Conservation (phyloP, 2,888 invertebrate species). For the Synanthedon myopaeformis region DNA sequence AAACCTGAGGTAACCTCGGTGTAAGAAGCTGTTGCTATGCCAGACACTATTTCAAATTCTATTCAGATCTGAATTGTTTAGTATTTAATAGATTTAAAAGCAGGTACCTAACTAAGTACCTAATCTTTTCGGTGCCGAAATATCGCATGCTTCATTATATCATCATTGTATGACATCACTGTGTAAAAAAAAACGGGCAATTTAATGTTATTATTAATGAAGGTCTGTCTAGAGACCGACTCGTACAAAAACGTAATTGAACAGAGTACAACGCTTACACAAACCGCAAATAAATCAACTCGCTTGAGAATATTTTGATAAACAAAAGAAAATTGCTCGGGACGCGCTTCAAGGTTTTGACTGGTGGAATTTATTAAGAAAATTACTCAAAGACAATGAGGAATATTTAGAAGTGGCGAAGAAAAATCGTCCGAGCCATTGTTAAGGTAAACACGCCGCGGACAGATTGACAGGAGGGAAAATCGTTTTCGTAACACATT, state of each 20-base stretch:
- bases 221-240: slow-evolving; percentile 14
- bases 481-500: slow-evolving; percentile 8
- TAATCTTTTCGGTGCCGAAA: not conserved
- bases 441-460: slow-evolving; percentile 46
- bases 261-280: slow-evolving; percentile 12
- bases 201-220: slow-evolving; percentile 17
- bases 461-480: slow-evolving; percentile 30
- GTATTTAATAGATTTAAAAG: too few relatives aligned
- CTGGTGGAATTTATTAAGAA: slow-evolving; percentile 57
- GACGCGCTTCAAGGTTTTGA: slow-evolving; percentile 41
- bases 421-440: slow-evolving; percentile 54
- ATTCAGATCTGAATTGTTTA: too few relatives aligned
- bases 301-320: slow-evolving; percentile 32
- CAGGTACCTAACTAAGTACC: too few relatives aligned
- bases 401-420: slow-evolving; percentile 54
- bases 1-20: too few relatives aligned
- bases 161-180: not conserved
- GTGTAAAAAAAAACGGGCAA: not conserved
- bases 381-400: slow-evolving; percentile 64
- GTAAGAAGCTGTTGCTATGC: too few relatives aligned
- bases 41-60: too few relatives aligned
- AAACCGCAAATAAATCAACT: slow-evolving; percentile 37
- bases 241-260: slow-evolving; percentile 7
- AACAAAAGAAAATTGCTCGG: slow-evolving; percentile 30
- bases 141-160: not conserved